Conservation (phyloP, 2,797 vertebrate genomes). For the Eurystomus glaucurus region DNA sequence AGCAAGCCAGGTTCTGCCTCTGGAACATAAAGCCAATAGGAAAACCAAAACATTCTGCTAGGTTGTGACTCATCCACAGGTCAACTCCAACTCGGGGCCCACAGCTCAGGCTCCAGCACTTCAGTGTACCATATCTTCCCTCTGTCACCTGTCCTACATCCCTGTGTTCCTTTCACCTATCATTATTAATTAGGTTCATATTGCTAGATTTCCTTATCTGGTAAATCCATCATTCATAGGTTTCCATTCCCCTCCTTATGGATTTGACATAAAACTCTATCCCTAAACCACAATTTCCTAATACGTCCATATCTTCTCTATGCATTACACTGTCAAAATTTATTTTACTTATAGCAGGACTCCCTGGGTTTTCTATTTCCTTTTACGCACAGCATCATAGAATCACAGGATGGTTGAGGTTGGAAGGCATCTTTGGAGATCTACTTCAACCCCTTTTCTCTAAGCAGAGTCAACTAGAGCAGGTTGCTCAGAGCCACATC, state of each 20-base stretch:
- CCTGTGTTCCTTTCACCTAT: neutral
- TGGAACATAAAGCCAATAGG: too few species aligned
- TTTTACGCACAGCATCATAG: neutral
- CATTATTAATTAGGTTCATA: neutral
- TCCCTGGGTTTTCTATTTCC: neutral
- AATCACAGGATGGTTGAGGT: neutral
- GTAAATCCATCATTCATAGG: neutral
- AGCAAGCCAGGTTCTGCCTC: too few species aligned
- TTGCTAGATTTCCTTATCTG: neutral
- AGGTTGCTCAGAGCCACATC: neutral
- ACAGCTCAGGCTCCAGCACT: too few species aligned
- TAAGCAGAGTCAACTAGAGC: neutral
- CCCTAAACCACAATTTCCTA: neutral
- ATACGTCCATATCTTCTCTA: accelerated
- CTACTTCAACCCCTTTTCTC: neutral
- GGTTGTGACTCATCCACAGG: too few species aligned
- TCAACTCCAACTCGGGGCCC: too few species aligned
- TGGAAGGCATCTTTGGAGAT: neutral
- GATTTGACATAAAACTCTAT: neutral
- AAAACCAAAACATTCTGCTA: too few species aligned
- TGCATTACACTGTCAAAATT: accelerated
- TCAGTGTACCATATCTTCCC: neutral
- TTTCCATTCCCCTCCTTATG: accelerated
- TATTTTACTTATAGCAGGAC: neutral
- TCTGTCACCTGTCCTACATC: neutral